phyloP scores from a whole-genome alignment of 1,140 invertebrate species.

The Listronotus oregonensis region DNA sequence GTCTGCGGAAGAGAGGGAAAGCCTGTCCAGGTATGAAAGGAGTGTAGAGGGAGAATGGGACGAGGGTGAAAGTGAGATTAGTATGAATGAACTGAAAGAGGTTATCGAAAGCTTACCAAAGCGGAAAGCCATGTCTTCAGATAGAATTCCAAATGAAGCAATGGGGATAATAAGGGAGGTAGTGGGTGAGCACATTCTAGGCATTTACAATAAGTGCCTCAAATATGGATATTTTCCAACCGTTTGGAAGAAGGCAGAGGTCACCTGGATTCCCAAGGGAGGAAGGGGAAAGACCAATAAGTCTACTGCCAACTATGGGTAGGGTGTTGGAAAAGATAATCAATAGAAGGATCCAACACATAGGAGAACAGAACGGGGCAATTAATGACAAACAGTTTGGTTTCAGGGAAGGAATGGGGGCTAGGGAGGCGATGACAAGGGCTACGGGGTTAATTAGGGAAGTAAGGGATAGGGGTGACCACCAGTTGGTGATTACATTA shows the following conservation, averaged over 20 bases:
- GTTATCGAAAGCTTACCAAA: not conserved
- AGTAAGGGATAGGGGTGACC: constrained; percentile 1
- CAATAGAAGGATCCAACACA: constrained; percentile 2
- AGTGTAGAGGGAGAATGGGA: not conserved
- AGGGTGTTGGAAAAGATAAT: constrained; percentile 11
- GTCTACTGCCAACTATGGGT: constrained; percentile 6
- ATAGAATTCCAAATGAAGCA: constrained; percentile 23
- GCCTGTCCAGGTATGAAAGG: no score
- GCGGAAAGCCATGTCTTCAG: not conserved
- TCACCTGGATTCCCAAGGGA: constrained; percentile 12
- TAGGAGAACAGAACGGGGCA: not conserved
- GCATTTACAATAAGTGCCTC: not conserved
- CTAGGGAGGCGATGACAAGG: constrained; percentile 20
- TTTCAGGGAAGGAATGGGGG: constrained; percentile 24
- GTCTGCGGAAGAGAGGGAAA: not conserved
- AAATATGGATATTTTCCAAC: constrained; percentile 3
- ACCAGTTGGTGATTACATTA: constrained; percentile 18
- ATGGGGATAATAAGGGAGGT: not conserved
- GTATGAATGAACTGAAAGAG: not conserved
- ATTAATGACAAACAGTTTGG: constrained; percentile 22
- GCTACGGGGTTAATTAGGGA: not conserved
- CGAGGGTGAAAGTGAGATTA: no score
- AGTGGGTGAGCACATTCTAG: no score
- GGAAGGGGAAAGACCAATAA: constrained; percentile 4
- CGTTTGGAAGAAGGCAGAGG: constrained; percentile 11